Conservation (phyloP, 35 echinoderm and acorn worm species). For the Lytechinus variegatus region DNA sequence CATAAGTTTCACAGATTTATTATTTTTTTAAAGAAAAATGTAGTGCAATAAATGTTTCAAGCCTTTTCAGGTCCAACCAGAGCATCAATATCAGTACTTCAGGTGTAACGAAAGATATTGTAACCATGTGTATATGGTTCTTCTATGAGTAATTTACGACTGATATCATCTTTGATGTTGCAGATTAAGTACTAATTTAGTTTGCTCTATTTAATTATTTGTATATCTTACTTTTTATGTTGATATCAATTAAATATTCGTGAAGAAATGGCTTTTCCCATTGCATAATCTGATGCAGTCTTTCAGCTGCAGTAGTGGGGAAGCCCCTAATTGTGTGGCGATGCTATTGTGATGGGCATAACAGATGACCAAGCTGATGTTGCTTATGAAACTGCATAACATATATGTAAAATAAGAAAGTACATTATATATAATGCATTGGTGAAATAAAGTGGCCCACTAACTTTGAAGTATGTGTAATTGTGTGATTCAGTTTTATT, state of each 20-base stretch:
- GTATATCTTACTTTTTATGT: no score
- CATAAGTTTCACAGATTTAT: no score
- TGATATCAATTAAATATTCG: not conserved
- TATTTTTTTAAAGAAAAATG: no score
- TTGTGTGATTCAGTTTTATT: not conserved
- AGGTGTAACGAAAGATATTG: no score
- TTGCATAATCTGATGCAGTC: not conserved
- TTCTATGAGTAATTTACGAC: no score
- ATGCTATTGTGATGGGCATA: not conserved
- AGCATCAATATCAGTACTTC: no score
- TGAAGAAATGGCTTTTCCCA: not conserved
- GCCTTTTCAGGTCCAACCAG: no score
- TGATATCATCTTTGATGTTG: no score
- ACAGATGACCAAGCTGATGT: not conserved
- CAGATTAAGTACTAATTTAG: no score
- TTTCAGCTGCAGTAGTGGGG: not conserved
- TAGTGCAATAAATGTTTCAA: no score
- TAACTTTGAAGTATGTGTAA: not conserved
- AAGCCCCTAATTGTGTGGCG: slow-evolving; percentile 8
- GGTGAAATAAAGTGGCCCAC: slow-evolving; percentile 16
- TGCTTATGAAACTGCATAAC: not conserved
- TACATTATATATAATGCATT: not conserved
- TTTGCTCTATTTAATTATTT: no score
- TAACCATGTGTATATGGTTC: no score
- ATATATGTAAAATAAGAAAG: not conserved